These are phyloP conservation scores for Pocota personata DNA, from an alignment of 2,888 invertebrate species.

Conservation along the genomic window DNA sequence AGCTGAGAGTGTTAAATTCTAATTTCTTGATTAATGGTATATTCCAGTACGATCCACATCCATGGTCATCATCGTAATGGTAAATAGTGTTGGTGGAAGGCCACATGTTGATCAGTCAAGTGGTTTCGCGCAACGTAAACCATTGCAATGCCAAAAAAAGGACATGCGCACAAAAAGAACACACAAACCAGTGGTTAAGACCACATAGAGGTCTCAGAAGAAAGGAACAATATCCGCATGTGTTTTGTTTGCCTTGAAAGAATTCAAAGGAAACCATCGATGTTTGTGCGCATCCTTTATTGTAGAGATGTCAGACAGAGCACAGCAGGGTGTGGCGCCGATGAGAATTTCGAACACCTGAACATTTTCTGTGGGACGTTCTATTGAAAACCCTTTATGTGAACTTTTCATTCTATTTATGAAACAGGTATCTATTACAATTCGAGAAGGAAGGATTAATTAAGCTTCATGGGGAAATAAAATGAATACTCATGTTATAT, in stretches of 20 bases:
- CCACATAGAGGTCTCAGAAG: neutral
- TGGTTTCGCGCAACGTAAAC: conserved; percentile 2
- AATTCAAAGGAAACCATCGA: conserved; percentile 13
- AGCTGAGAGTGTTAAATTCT: conserved; percentile 72
- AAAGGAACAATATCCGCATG: conserved; percentile 38
- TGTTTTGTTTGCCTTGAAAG: conserved; percentile 17
- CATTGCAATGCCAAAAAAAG: conserved; percentile 20
- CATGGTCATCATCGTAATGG: conserved; percentile 45
- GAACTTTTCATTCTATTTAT: conserved; percentile 10
- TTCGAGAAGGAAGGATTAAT: no score
- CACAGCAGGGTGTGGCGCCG: conserved; percentile 73
- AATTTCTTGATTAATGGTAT: conserved; percentile 71
- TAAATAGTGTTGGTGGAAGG: conserved; percentile 27
- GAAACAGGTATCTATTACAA: neutral
- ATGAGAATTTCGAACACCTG: conserved; percentile 52
- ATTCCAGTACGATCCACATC: conserved; percentile 51
- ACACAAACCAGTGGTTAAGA: neutral
- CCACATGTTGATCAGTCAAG: conserved; percentile 57
- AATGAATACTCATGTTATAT: neutral
- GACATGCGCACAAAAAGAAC: neutral
- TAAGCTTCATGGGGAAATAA: neutral
- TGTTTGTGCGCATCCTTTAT: conserved; percentile 27
- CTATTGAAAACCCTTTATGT: neutral
- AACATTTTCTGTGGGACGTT: conserved; percentile 41
- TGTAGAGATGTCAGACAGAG: conserved; percentile 36